Evolutionary conservation across 2,113 vertebrate species (phyloP).

Genomic region (Cephalopholis sonnerati): DNA sequence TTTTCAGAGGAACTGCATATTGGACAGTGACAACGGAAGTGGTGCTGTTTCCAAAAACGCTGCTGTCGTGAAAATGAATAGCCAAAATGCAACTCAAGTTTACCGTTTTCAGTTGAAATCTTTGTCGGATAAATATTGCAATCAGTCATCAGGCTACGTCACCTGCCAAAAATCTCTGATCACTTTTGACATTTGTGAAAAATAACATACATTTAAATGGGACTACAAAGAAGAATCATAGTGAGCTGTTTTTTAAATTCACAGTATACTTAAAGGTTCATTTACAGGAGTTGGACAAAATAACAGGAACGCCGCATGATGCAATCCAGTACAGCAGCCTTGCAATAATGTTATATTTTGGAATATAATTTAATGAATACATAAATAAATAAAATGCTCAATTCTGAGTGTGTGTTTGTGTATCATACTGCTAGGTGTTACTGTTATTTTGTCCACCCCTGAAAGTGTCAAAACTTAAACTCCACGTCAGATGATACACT

Average conservation of each 20-base stretch:
- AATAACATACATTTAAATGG: neutral
- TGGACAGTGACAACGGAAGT: too few relatives aligned
- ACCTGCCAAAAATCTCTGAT: neutral
- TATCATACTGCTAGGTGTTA: neutral
- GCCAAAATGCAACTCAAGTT: too few relatives aligned
- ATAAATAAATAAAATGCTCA: too few relatives aligned
- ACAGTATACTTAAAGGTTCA: neutral
- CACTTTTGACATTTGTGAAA: neutral
- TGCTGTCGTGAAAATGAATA: too few relatives aligned
- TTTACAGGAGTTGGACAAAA: neutral
- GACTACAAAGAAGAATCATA: neutral
- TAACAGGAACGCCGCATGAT: neutral
- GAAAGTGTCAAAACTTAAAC: neutral
- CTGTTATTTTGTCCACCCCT: neutral
- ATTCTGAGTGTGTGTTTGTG: neutral
- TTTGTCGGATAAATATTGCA: too few relatives aligned
- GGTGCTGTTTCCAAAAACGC: too few relatives aligned
- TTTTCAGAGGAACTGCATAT: too few relatives aligned
- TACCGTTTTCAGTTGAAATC: too few relatives aligned
- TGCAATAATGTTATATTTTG: neutral
- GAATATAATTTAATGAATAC: neutral
- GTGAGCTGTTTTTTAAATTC: neutral
- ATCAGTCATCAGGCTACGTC: neutral
- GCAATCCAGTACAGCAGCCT: neutral
- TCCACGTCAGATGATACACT: neutral